Conservation (phyloP, 2,888 invertebrate genomes). For the Falcaria lacertinaria region DNA sequence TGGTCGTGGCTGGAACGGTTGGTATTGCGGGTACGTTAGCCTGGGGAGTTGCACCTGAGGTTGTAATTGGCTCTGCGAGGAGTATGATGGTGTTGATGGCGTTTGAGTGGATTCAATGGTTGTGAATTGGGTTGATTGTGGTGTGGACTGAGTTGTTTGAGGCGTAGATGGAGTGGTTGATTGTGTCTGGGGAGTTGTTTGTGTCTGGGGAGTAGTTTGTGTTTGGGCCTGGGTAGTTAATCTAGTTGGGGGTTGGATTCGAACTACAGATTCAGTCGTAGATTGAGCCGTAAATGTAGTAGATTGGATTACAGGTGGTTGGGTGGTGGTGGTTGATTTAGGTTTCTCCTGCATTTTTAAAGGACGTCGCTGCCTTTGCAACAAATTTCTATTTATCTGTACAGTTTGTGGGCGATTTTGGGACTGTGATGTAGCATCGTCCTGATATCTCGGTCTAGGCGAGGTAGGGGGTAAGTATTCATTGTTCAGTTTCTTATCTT, state of each 20-base stretch:
- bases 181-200: neutral
- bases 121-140: neutral
- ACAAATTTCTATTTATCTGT: neutral
- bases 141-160: neutral
- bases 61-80: neutral
- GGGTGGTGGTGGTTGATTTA: neutral
- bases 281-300: neutral
- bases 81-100: neutral
- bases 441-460: neutral
- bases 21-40: neutral
- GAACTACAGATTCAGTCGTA: neutral
- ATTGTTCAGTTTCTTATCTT: neutral
- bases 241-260: neutral
- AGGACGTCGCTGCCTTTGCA: neutral
- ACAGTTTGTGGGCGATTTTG: neutral
- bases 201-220: neutral
- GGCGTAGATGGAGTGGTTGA: neutral
- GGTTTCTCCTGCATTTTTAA: neutral
- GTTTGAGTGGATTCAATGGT: neutral
- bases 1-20: neutral
- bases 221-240: neutral
- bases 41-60: neutral
- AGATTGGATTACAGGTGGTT: neutral
- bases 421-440: neutral
- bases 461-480: neutral